phyloP scores from a whole-genome alignment of 2,113 vertebrate species.

The Cynoglossus semilaevis region DNA sequence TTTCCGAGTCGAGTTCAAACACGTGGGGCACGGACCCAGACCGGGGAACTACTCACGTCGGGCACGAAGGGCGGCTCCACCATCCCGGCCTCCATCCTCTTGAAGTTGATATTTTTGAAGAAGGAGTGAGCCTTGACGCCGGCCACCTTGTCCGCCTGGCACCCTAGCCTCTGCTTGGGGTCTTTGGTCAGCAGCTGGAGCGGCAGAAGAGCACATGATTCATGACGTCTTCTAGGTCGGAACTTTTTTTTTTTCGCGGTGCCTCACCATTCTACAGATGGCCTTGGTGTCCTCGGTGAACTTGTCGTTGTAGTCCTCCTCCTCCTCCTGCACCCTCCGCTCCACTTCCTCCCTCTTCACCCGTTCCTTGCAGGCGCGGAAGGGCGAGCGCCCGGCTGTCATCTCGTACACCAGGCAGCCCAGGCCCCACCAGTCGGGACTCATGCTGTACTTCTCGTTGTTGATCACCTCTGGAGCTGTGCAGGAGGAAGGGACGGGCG shows the following conservation, averaged over 20 bases:
- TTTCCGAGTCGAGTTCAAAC: too few species aligned
- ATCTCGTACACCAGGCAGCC: slow-evolving; percentile 88
- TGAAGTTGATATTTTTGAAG: slow-evolving; percentile 87
- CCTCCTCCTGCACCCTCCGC: slow-evolving; percentile 82
- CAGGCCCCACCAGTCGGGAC: slow-evolving; percentile 88
- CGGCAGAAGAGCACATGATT: slow-evolving; percentile 39
- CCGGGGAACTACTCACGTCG: too few species aligned
- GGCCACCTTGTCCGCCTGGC: slow-evolving; percentile 64
- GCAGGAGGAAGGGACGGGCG: too few species aligned
- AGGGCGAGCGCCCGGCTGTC: slow-evolving; percentile 84
- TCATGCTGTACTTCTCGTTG: slow-evolving; percentile 84
- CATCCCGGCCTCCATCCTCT: slow-evolving; percentile 84
- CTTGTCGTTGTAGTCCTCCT: slow-evolving; percentile 83
- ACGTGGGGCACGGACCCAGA: too few species aligned
- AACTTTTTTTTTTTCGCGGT: too few species aligned
- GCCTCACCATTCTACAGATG: slow-evolving; percentile 83
- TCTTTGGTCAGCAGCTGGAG: slow-evolving; percentile 85
- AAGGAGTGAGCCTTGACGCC: slow-evolving; percentile 80
- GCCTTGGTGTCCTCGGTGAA: slow-evolving; percentile 82
- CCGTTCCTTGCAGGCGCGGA: slow-evolving; percentile 83
- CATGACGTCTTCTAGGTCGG: too few species aligned
- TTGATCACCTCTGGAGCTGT: slow-evolving; percentile 87
- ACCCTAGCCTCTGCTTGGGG: slow-evolving; percentile 82
- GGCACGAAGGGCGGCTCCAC: slow-evolving; percentile 83
- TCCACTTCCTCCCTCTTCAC: slow-evolving; percentile 88